Base-by-base conservation (phyloP, 2,888 invertebrate genomes). In the Punctoribates punctum region DNA sequence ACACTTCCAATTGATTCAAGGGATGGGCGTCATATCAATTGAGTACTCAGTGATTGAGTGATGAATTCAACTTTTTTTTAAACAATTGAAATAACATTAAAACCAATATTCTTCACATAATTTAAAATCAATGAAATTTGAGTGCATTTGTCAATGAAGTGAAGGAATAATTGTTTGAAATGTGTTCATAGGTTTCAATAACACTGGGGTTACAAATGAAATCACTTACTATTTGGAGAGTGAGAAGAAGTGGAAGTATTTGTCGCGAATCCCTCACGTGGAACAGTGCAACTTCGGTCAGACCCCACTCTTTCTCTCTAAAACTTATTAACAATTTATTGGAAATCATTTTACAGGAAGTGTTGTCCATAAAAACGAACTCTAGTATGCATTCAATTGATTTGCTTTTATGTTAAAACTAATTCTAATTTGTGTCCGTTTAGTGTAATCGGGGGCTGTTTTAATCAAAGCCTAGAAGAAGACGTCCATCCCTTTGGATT, bases 231-330 rank as follows among this genome's bases (percentile, higher is more conserved):
- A 87, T 79, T 85, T 89, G 77, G 86, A 87, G 0, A 86, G 86
- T 70, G 81, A 82, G 2, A 85, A 87, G 11, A 87, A 87, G 81
- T 89, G 90, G 89, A 86, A 88, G 79, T 86, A 87, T 79, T 82
- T 90, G 38, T 89, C 90, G 3, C 86, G 87, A 57, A 90, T 90
- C 80, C 90, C 90, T 0, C 90, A 90, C 81, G 88, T 90, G 8
- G 89, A 90, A 81, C 90, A 90, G 82, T 90, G 89, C 82, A 90
- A 90, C 82, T 90, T 89, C 83, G 90, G 90, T 62, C 3, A 13
- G 54, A 23, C 4, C 23, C 25, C 8, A 20, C 20, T n/a, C 20
- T 54, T 8, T 20, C 6, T 54, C 6, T 20, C 1, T 1, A n/a
- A 5, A 54, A 9, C 54, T 54, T 1, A 20, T 54, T 20, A 4